Percentiles rank a stretch among this genome's conserved stretches.
Conservation (phyloP, 2,113 vertebrate species). For the Eretmodus cyanostictus region DNA sequence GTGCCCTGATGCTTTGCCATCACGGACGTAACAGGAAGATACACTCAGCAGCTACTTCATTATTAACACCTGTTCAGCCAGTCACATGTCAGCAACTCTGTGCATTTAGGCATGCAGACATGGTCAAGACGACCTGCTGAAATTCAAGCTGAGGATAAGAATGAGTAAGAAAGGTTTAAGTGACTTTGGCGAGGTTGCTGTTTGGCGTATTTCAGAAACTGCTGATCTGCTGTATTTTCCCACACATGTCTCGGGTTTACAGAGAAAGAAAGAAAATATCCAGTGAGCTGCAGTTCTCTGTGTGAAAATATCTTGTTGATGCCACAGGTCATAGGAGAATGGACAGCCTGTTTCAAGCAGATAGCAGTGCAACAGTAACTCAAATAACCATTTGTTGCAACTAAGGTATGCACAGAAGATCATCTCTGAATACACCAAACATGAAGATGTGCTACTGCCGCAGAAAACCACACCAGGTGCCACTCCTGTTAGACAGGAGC, state of each 20-base stretch:
- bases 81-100: neutral
- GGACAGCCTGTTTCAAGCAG: neutral
- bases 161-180: neutral
- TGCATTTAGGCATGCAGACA: neutral
- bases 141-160: neutral
- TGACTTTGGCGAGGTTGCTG: neutral
- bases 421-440: neutral
- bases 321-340: neutral
- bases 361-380: neutral
- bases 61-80: neutral
- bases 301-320: neutral
- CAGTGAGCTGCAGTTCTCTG: neutral
- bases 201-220: neutral
- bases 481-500: neutral
- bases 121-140: rapidly evolving
- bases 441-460: neutral
- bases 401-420: neutral
- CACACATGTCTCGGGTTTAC: neutral
- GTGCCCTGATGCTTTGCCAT: neutral
- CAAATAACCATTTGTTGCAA: neutral
- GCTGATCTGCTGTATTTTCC: neutral
- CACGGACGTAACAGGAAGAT: neutral
- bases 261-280: neutral
- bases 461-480: neutral
- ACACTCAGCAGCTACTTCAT: neutral